Base-by-base conservation (phyloP, 2,888 invertebrate species). In the Cerastis rubricosa region DNA sequence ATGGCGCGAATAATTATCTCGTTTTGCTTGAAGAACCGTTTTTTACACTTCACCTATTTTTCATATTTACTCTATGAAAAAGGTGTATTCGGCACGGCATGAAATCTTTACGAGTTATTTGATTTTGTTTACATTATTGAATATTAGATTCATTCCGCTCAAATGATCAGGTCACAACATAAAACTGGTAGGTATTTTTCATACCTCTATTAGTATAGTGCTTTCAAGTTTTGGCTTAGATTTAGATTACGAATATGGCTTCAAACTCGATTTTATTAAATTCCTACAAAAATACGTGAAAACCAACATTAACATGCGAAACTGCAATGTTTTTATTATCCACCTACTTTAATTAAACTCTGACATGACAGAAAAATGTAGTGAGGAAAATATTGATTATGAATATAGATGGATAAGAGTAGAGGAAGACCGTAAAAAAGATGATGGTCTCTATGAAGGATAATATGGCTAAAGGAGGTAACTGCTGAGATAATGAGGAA, bases 1-100 rank as follows among this genome's bases (percentile, higher is more conserved):
- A 84, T 85, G 77, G 64, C 9, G 22, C 19, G 76, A 76, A 78
- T 71, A 80, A 86, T 64, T 45, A 61, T 43, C 25, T 29, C 71
- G 65, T 73, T 76, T 84, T 67, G 43, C 63, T 76, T 35, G 35
- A 71, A 79, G 43, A 19, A 61, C 70, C 66, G 3, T 75, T 72
- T 72, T 80, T 70, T 74, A 73, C 72, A 71, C 64, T 75, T 69
- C 66, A 73, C 59, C 40, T 63, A 64, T 47, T 75, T 70, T 71
- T 63, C 35, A 22, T 45, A 61, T 75, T 72, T 51, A 22, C 19
- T 71, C 11, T 71, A 7, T n/a, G 40, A 57, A 71, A 77, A 78
- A 71, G 9, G 47, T 61, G 63, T 63, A n/a, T 63, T 63, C 29
- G 40, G 3, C 22, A 19, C 5, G 14, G 8, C 14, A 25, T 11